phyloP scores from a whole-genome alignment of 2,888 invertebrate species.

The Quadroppia sp. region DNA sequence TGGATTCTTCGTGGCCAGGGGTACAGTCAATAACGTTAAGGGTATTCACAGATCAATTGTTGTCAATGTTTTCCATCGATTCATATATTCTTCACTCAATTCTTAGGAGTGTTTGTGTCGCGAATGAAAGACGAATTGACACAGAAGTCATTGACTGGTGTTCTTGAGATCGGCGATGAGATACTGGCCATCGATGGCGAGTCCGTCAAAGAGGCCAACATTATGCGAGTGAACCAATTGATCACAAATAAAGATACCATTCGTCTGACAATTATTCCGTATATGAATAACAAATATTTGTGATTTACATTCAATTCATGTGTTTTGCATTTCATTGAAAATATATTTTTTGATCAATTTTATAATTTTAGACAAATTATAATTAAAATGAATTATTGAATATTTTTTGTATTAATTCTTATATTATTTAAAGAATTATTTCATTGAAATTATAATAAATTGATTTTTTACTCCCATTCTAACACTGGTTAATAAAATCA shows the following conservation, averaged over 20 bases:
- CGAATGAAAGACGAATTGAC: conserved; percentile 51
- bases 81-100: conserved; percentile 38
- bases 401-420: too few species aligned
- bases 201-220: conserved; percentile 49
- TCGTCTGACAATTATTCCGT: conserved; percentile 48
- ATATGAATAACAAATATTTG: conserved; percentile 44
- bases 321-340: background rate
- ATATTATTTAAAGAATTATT: too few species aligned
- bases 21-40: conserved; percentile 50
- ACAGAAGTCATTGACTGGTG: conserved; percentile 51
- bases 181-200: conserved; percentile 52
- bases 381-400: too few species aligned
- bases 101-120: conserved; percentile 51
- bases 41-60: conserved; percentile 47
- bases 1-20: conserved; percentile 53
- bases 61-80: background rate
- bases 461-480: too few species aligned
- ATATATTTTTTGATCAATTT: background rate
- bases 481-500: too few species aligned
- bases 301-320: background rate
- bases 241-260: conserved; percentile 50
- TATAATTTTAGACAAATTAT: background rate
- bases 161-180: conserved; percentile 52
- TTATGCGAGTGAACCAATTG: conserved; percentile 51
- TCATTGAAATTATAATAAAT: too few species aligned